phyloP scores from a whole-genome alignment of 2,888 invertebrate genomes.

The Scaptodrosophila latifasciaeformis region DNA sequence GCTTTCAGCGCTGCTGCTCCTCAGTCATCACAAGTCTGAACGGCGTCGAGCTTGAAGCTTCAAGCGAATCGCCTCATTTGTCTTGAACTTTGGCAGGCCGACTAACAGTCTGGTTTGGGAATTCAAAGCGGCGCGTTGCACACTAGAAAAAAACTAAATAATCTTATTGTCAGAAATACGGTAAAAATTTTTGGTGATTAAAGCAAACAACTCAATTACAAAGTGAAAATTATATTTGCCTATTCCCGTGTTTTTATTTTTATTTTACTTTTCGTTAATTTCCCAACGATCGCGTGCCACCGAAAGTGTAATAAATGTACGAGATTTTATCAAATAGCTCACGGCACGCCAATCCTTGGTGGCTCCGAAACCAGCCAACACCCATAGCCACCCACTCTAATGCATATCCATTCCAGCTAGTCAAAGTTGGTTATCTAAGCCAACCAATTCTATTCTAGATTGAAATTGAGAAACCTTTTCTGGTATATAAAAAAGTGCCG shows the following conservation, averaged over 20 bases:
- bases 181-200: conserved; percentile 20
- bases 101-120: conserved; percentile 58
- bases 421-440: too few species aligned
- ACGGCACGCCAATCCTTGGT: conserved; percentile 20
- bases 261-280: neutral
- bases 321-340: conserved; percentile 41
- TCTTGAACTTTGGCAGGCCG: conserved; percentile 63
- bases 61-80: conserved; percentile 31
- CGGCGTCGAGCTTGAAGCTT: neutral
- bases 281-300: conserved; percentile 43
- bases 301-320: conserved; percentile 43
- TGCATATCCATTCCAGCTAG: too few species aligned
- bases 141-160: neutral
- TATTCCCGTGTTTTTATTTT: neutral
- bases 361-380: neutral
- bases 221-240: conserved; percentile 24
- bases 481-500: conserved; percentile 51
- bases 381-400: neutral
- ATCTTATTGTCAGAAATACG: conserved; percentile 8
- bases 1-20: neutral
- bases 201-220: conserved; percentile 31
- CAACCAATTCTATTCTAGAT: too few species aligned
- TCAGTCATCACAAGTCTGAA: neutral
- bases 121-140: conserved; percentile 51
- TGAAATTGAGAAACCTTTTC: too few species aligned